Conservation (phyloP, 2,113 vertebrate genomes). For the Carassius gibelio region DNA sequence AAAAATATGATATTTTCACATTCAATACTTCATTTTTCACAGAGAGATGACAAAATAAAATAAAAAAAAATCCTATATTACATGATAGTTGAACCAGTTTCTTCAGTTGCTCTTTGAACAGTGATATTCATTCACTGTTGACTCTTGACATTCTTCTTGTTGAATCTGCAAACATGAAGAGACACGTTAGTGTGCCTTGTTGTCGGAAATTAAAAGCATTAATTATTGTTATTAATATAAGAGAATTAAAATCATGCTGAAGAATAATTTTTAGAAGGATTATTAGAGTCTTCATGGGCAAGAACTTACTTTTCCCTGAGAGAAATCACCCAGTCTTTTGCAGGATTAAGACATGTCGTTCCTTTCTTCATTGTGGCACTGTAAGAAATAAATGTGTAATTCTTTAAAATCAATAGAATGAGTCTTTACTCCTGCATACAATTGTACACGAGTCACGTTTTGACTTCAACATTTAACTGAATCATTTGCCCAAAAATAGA, state of each 20-base stretch:
- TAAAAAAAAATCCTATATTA: background rate
- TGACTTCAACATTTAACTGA: background rate
- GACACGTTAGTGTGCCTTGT: background rate
- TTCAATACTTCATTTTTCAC: background rate
- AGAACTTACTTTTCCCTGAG: background rate
- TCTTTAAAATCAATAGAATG: background rate
- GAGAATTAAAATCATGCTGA: background rate
- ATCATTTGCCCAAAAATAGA: background rate
- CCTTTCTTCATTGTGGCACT: background rate
- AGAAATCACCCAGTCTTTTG: background rate
- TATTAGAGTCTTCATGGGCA: background rate
- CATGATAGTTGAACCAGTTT: background rate
- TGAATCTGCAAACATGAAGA: background rate
- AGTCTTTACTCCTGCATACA: background rate
- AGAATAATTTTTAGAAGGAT: background rate
- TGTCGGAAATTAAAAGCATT: background rate
- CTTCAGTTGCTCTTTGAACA: background rate
- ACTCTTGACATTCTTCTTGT: background rate
- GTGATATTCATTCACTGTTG: background rate
- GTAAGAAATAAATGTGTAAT: background rate
- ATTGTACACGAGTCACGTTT: background rate
- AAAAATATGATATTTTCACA: background rate
- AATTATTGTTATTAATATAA: background rate
- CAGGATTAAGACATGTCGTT: background rate
- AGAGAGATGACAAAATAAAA: background rate